A percentile compares a stretch with the other conserved stretches of the same genome.
Conservation (phyloP, 1,140 invertebrate genomes). For the Zelostemma sp. region DNA sequence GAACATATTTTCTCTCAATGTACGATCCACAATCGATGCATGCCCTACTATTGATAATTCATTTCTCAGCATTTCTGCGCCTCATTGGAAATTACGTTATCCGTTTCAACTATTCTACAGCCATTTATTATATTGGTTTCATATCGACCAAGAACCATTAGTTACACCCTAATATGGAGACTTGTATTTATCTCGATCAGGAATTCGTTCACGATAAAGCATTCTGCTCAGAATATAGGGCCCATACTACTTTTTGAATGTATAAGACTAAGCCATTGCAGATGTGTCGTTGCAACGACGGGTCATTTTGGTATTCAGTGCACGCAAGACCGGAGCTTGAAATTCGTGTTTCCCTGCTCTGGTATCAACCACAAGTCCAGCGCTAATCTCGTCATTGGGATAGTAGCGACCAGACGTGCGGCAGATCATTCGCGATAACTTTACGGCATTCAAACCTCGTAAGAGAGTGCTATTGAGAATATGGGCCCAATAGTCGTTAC, state of each 20-base stretch:
- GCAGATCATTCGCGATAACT: conserved; percentile 29
- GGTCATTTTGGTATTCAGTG: conserved; percentile 27
- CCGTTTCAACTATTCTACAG: too few relatives aligned
- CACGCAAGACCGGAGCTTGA: conserved; percentile 19
- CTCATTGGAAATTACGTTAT: too few relatives aligned
- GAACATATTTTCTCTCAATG: too few relatives aligned
- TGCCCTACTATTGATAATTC: too few relatives aligned
- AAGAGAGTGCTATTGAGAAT: conserved; percentile 11
- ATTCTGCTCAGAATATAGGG: background rate
- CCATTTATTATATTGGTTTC: too few relatives aligned
- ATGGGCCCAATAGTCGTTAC: conserved; percentile 32
- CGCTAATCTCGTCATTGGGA: conserved; percentile 34
- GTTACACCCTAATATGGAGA: too few relatives aligned
- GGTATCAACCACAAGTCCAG: conserved; percentile 31
- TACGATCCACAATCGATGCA: too few relatives aligned
- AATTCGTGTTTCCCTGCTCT: conserved; percentile 14
- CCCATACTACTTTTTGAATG: background rate
- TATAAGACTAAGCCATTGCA: background rate
- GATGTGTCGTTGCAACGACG: conserved; percentile 3
- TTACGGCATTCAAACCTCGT: background rate
- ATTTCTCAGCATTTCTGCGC: too few relatives aligned
- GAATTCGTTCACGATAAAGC: background rate
- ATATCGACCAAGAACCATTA: too few relatives aligned
- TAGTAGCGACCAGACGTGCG: conserved; percentile 32
- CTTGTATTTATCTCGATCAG: background rate